These are phyloP conservation scores for Spisula solida DNA, from an alignment of 2,888 invertebrate genomes.

Conservation along the genomic window DNA sequence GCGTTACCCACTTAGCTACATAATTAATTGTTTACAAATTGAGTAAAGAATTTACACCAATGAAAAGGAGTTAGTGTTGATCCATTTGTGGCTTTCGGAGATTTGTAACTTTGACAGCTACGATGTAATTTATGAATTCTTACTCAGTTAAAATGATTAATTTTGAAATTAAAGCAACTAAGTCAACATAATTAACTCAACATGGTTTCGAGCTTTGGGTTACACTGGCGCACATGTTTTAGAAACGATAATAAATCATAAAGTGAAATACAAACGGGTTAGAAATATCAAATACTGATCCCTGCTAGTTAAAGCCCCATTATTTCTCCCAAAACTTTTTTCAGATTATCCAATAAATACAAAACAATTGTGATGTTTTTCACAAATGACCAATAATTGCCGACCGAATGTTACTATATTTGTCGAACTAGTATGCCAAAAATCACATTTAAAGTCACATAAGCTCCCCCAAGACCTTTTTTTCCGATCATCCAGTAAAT, in stretches of 20 bases:
- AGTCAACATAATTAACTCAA: background rate
- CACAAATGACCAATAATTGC: too few relatives aligned
- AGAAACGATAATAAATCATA: background rate
- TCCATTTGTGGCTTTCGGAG: background rate
- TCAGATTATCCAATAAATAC: too few relatives aligned
- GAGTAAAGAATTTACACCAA: background rate
- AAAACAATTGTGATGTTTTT: too few relatives aligned
- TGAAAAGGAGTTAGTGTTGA: constrained; percentile 15
- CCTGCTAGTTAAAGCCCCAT: too few relatives aligned
- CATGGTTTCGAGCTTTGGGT: background rate
- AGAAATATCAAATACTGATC: background rate
- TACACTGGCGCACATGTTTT: background rate
- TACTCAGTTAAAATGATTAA: constrained; percentile 4
- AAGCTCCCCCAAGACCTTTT: too few relatives aligned
- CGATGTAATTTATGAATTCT: background rate
- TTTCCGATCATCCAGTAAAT: too few relatives aligned
- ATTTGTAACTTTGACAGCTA: background rate
- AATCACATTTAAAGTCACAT: too few relatives aligned
- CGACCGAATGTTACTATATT: too few relatives aligned
- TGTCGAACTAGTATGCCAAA: too few relatives aligned
- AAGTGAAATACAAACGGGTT: background rate
- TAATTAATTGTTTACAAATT: constrained; percentile 37
- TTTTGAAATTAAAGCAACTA: constrained; percentile 14
- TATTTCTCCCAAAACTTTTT: too few relatives aligned
- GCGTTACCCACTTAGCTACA: background rate